phyloP scores from a whole-genome alignment of 2,797 vertebrate genomes.

The Gastrophryne carolinensis region DNA sequence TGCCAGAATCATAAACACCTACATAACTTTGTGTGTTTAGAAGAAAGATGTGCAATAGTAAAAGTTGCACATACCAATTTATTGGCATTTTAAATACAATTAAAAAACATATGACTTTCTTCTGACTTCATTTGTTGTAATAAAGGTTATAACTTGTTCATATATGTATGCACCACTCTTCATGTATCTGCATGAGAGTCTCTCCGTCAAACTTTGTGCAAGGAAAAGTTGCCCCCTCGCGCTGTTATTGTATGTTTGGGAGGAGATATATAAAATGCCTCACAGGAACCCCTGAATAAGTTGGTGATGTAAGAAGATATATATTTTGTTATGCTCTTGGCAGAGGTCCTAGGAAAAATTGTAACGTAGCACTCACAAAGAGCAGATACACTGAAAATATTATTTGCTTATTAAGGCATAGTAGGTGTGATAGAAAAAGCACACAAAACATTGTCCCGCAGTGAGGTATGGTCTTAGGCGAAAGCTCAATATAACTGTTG shows the following conservation, averaged over 20 bases:
- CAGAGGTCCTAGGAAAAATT: not conserved
- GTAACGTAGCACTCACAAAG: not conserved
- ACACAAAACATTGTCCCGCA: too few relatives aligned
- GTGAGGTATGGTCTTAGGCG: too few relatives aligned
- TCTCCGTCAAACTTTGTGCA: too few relatives aligned
- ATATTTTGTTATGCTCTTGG: not conserved
- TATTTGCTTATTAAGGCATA: not conserved
- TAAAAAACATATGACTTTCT: constrained; percentile 15
- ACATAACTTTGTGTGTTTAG: constrained; percentile 5
- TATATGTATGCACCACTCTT: too few relatives aligned
- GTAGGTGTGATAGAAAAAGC: not conserved
- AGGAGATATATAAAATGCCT: too few relatives aligned
- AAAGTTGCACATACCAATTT: constrained; percentile 27
- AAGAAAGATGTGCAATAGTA: not conserved
- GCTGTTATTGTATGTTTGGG: too few relatives aligned
- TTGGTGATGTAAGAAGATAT: constrained; percentile 3
- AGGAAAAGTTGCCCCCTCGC: too few relatives aligned
- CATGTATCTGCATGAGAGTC: too few relatives aligned
- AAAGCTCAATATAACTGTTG: too few relatives aligned
- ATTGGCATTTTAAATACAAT: not conserved
- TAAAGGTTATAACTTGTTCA: constrained; percentile 1
- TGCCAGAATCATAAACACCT: not conserved
- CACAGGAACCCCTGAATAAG: too few relatives aligned
- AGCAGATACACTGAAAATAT: constrained; percentile 15
- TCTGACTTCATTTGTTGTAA: constrained; percentile 25